Percentiles rank a stretch among this genome's conserved stretches.
Conservation (phyloP, 2,797 vertebrate genomes). For the Gila robusta region DNA sequence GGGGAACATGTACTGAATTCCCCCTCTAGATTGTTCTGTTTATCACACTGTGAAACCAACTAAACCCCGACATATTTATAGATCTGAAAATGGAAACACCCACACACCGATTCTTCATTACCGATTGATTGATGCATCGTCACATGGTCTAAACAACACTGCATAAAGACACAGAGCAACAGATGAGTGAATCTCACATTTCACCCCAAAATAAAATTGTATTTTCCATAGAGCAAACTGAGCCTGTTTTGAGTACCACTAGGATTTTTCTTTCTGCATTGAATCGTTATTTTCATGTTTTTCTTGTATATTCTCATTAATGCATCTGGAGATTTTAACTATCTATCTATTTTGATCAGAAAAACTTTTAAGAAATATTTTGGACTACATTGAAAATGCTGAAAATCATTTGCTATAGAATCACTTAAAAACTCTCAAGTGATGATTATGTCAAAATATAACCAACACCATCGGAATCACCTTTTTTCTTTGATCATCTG, state of each 20-base stretch:
- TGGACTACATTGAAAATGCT: no score
- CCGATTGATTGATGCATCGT: constrained; percentile 9
- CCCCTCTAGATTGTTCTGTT: constrained; percentile 17
- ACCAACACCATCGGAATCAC: no score
- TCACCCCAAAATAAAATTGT: neutral
- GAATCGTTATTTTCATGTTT: neutral
- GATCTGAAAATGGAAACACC: constrained; percentile 15
- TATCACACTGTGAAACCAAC: constrained; percentile 16
- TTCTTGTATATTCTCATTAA: neutral
- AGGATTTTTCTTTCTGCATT: neutral
- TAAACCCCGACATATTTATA: neutral
- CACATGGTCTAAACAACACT: neutral
- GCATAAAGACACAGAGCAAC: neutral
- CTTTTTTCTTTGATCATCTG: no score
- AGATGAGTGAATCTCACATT: neutral
- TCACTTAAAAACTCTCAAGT: no score
- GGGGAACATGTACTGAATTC: constrained; percentile 40
- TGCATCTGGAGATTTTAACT: neutral
- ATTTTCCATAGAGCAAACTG: neutral
- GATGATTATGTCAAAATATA: no score
- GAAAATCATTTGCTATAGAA: no score
- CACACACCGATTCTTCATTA: constrained; percentile 9
- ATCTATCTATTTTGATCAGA: no score
- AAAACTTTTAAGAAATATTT: no score
- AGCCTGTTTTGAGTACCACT: neutral